Conservation (phyloP, 2,888 invertebrate genomes). For the Plebejus melissa region DNA sequence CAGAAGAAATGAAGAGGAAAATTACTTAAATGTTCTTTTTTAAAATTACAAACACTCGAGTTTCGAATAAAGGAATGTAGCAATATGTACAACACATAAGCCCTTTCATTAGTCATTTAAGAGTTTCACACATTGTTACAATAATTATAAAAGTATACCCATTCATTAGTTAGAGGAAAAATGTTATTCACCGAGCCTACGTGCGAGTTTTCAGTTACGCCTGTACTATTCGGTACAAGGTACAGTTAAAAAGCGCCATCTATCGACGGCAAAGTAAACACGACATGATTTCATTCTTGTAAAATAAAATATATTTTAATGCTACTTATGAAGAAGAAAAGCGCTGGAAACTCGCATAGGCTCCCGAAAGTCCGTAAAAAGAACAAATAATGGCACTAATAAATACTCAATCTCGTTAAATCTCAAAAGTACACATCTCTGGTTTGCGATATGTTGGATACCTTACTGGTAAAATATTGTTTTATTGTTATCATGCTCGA, state of each 20-base stretch:
- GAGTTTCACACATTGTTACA: constrained; percentile 4
- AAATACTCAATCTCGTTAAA: constrained; percentile 22
- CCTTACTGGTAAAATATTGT: constrained; percentile 20
- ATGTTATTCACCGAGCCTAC: background rate
- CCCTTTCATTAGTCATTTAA: constrained; percentile 19
- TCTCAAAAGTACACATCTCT: constrained; percentile 18
- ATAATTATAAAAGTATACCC: constrained; percentile 15
- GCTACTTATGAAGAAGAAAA: background rate
- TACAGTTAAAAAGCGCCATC: background rate
- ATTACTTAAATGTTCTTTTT: background rate
- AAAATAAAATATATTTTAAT: background rate
- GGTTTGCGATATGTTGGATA: constrained; percentile 20
- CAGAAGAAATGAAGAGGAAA: background rate
- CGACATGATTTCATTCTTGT: background rate
- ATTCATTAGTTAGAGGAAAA: constrained; percentile 13
- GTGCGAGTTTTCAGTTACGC: background rate
- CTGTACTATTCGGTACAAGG: background rate
- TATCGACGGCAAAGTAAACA: background rate
- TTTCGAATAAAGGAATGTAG: background rate
- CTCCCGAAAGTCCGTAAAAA: constrained; percentile 13
- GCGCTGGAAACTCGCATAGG: background rate
- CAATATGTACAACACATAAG: constrained; percentile 18
- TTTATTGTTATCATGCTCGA: constrained; percentile 21
- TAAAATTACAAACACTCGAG: background rate
- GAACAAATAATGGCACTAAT: constrained; percentile 26